phyloP scores from a whole-genome alignment of 2,113 vertebrate genomes.

The Xenopus borealis region DNA sequence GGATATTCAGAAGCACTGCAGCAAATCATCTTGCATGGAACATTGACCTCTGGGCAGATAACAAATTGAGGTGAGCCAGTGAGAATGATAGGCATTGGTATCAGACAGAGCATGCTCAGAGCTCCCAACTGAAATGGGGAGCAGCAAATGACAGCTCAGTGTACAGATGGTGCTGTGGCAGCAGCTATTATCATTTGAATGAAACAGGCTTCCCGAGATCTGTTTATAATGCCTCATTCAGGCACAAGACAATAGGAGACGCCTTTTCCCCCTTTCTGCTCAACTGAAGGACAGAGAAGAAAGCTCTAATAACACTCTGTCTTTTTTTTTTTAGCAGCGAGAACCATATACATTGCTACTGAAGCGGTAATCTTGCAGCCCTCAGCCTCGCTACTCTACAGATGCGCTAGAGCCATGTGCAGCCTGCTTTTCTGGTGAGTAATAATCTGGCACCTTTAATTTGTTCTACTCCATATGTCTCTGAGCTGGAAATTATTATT shows the following conservation, averaged over 20 bases:
- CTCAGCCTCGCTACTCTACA: constrained; percentile 18
- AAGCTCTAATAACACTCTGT: constrained; percentile 39
- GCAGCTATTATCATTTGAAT: constrained; percentile 24
- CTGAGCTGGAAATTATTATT: too few species aligned
- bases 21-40: constrained; percentile 56
- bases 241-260: constrained; percentile 28
- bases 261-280: constrained; percentile 18
- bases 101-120: constrained; percentile 59
- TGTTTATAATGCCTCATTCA: constrained; percentile 28
- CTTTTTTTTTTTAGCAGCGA: constrained; percentile 48
- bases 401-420: constrained; percentile 9
- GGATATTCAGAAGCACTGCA: constrained; percentile 56
- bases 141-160: constrained; percentile 41
- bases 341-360: constrained; percentile 45
- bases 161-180: constrained; percentile 50
- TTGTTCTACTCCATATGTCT: too few species aligned
- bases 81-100: constrained; percentile 53
- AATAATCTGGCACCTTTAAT: constrained; percentile 6
- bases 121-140: constrained; percentile 21
- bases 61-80: constrained; percentile 63
- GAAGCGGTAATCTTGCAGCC: constrained; percentile 16
- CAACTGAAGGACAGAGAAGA: constrained; percentile 37
- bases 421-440: constrained; percentile 31
- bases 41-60: constrained; percentile 60
- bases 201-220: constrained; percentile 44